Percentiles rank a stretch among this genome's conserved stretches.
These are phyloP conservation scores for Amia ocellicauda DNA, from an alignment of 2,113 vertebrate species.

Conservation along the genomic window DNA sequence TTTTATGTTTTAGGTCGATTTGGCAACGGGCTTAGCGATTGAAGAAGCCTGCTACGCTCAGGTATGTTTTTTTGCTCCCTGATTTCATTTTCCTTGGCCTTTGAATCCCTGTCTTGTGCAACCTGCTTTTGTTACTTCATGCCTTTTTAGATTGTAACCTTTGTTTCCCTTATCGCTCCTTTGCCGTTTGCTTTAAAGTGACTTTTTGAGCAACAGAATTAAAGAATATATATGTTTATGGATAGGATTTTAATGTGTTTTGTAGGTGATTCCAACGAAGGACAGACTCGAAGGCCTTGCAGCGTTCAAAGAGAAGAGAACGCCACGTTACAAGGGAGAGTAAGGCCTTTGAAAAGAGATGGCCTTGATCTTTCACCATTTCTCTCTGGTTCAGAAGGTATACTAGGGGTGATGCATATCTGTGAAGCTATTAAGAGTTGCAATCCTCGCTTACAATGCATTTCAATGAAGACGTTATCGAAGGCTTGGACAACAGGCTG, in stretches of 20 bases:
- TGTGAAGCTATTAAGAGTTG: neutral
- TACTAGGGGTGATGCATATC: neutral
- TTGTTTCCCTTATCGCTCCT: neutral
- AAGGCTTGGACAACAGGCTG: neutral
- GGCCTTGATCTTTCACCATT: conserved; percentile 40
- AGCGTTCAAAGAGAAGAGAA: conserved; percentile 94
- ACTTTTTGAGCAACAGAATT: neutral
- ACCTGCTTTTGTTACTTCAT: too few species aligned
- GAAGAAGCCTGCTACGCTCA: conserved; percentile 97
- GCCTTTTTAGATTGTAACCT: neutral
- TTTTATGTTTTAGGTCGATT: conserved; percentile 78
- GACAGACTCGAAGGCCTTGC: conserved; percentile 91
- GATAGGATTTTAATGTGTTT: conserved; percentile 31
- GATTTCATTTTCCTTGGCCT: neutral
- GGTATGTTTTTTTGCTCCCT: conserved; percentile 53
- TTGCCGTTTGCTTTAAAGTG: neutral
- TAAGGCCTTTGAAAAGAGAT: conserved; percentile 48
- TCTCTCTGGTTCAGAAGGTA: conserved; percentile 26
- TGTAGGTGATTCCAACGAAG: conserved; percentile 92
- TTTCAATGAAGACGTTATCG: neutral
- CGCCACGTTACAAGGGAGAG: conserved; percentile 86
- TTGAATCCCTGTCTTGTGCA: too few species aligned
- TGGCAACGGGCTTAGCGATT: conserved; percentile 91
- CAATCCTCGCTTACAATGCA: conserved; percentile 15
- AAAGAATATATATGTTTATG: neutral